These are phyloP conservation scores for Haplochromis vanheusdeni DNA, from an alignment of 2,113 vertebrate genomes.

Conservation along the genomic window DNA sequence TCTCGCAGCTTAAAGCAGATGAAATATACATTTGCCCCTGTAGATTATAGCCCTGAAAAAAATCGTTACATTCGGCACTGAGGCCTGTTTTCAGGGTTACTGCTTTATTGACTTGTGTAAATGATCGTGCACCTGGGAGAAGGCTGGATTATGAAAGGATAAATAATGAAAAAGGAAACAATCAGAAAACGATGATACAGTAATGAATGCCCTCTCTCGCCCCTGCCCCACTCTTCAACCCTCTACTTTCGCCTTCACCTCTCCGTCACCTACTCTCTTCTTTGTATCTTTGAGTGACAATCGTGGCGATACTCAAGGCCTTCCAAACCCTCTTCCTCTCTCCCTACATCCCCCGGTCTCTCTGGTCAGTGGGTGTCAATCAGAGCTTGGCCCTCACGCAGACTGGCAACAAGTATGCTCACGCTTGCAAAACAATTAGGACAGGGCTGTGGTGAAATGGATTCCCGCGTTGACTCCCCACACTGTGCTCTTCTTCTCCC, in stretches of 20 bases:
- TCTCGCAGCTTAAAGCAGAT: slow-evolving; percentile 44
- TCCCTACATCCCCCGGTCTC: slow-evolving; percentile 46
- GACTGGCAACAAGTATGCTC: slow-evolving; percentile 84
- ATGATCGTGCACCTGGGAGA: slow-evolving; percentile 43
- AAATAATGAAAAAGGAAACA: slow-evolving; percentile 41
- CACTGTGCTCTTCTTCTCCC: slow-evolving; percentile 75
- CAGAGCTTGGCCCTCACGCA: slow-evolving; percentile 74
- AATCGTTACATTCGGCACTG: slow-evolving; percentile 33
- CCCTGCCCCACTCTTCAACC: background rate
- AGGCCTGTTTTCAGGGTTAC: slow-evolving; percentile 51
- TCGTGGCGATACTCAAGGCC: slow-evolving; percentile 48
- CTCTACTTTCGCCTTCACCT: background rate
- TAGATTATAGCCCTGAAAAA: slow-evolving; percentile 14
- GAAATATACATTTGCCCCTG: slow-evolving; percentile 52
- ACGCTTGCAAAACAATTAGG: slow-evolving; percentile 87
- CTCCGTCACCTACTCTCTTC: background rate
- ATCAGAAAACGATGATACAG: background rate
- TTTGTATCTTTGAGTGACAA: slow-evolving; percentile 57
- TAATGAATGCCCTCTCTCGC: background rate
- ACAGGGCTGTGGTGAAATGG: slow-evolving; percentile 82
- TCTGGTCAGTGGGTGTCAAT: slow-evolving; percentile 88
- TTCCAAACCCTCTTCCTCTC: slow-evolving; percentile 4
- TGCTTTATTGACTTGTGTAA: slow-evolving; percentile 59
- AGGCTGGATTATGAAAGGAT: slow-evolving; percentile 17
- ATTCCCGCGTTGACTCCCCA: slow-evolving; percentile 79